These are phyloP conservation scores for Enteromius radiatus DNA, from an alignment of 2,797 vertebrate species.

Conservation along the genomic window DNA sequence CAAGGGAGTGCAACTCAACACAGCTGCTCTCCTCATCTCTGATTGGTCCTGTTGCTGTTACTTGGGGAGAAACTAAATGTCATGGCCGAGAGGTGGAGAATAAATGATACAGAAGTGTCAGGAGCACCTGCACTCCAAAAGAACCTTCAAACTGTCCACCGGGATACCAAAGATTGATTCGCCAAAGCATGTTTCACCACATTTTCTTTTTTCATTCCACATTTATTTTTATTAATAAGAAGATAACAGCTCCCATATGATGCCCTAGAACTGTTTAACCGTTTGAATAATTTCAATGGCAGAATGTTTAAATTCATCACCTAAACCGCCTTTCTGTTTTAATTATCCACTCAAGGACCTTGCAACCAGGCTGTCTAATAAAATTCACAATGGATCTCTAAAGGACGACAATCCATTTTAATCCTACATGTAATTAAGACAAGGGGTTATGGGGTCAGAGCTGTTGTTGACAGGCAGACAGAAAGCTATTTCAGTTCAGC, in stretches of 20 bases:
- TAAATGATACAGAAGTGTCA: conserved; percentile 62
- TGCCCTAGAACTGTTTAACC: conserved; percentile 40
- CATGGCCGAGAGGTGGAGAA: conserved; percentile 55
- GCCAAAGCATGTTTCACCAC: conserved; percentile 12
- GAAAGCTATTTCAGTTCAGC: conserved; percentile 77
- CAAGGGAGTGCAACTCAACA: conserved; percentile 64
- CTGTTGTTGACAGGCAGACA: conserved; percentile 78
- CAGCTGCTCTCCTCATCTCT: conserved; percentile 68
- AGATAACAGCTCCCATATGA: conserved; percentile 34
- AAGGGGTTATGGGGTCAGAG: conserved; percentile 79
- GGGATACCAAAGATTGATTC: conserved; percentile 44
- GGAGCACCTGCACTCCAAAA: conserved; percentile 48
- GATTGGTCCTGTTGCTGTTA: conserved; percentile 61
- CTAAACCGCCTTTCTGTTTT: conserved; percentile 50
- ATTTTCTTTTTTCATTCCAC: conserved; percentile 19
- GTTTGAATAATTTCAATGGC: conserved; percentile 45
- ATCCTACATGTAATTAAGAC: conserved; percentile 81
- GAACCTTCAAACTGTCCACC: conserved; percentile 42
- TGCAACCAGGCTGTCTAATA: conserved; percentile 72
- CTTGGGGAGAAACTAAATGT: conserved; percentile 47
- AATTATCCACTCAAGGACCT: conserved; percentile 62
- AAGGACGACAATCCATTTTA: conserved; percentile 79
- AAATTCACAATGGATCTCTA: conserved; percentile 75
- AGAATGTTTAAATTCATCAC: conserved; percentile 40
- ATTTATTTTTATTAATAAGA: conserved; percentile 39